These are phyloP conservation scores for Bovichtus variegatus DNA, from an alignment of 2,797 vertebrate genomes.

Conservation along the genomic window DNA sequence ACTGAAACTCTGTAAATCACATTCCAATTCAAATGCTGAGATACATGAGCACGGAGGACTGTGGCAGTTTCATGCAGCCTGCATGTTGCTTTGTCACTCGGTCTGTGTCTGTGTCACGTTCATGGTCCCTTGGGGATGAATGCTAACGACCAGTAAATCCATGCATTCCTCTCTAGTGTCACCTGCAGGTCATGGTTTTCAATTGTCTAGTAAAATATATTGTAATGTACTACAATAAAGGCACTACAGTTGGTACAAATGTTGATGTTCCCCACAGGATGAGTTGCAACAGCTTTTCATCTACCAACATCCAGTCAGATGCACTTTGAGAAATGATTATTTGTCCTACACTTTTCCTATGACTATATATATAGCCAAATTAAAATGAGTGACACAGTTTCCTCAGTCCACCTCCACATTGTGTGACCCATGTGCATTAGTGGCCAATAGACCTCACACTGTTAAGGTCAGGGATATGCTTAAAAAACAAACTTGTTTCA, in stretches of 20 bases:
- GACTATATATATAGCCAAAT: neutral
- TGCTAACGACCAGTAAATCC: too few species aligned
- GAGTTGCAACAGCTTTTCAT: too few species aligned
- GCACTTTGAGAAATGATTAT: neutral
- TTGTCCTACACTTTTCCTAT: neutral
- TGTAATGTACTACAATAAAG: too few species aligned
- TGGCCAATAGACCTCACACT: neutral
- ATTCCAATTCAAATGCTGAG: slow-evolving; percentile 9
- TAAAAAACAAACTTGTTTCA: neutral
- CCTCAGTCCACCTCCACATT: neutral
- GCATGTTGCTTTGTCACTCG: neutral
- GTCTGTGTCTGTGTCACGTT: too few species aligned
- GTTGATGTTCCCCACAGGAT: neutral
- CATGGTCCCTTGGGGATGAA: neutral
- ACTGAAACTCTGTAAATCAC: neutral
- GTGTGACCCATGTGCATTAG: neutral
- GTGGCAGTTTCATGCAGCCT: neutral
- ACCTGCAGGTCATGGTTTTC: neutral
- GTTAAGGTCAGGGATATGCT: neutral
- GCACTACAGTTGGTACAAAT: neutral
- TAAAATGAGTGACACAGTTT: neutral
- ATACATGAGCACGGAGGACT: neutral
- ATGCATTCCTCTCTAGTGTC: neutral
- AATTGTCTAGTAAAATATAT: neutral
- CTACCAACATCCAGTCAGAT: neutral